Evolutionary conservation across 2,888 invertebrate species (phyloP).

Genomic region (Lordiphosa fenestrarum): DNA sequence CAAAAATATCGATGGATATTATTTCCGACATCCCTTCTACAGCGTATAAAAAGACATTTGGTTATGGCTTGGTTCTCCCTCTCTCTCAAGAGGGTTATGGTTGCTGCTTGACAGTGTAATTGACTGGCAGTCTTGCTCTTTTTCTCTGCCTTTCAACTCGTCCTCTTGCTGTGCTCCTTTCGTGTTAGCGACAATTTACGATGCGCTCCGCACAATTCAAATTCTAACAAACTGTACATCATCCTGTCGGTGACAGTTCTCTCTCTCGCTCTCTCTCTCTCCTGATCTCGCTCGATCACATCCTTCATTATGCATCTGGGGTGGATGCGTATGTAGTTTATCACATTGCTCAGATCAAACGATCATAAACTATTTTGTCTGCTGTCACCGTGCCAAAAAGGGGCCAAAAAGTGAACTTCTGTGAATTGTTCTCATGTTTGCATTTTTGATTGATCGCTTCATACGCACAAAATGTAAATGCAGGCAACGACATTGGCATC

Average conservation of each 20-base stretch:
- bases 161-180: too few relatives aligned
- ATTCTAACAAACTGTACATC: constrained; percentile 79
- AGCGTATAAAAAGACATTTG: too few relatives aligned
- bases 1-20: too few relatives aligned
- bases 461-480: constrained; percentile 71
- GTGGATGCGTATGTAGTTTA: constrained; percentile 47
- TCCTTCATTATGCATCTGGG: constrained; percentile 27
- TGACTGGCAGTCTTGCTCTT: too few relatives aligned
- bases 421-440: constrained; percentile 61
- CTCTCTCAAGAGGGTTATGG: too few relatives aligned
- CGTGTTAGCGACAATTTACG: constrained; percentile 67
- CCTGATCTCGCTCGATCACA: background rate
- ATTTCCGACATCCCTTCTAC: too few relatives aligned
- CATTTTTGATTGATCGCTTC: constrained; percentile 79
- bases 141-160: too few relatives aligned
- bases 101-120: too few relatives aligned
- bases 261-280: too few relatives aligned
- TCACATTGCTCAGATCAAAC: constrained; percentile 50
- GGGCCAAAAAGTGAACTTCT: constrained; percentile 37
- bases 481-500: constrained; percentile 47
- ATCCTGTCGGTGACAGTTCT: constrained; percentile 67
- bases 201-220: constrained; percentile 75
- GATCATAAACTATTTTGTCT: constrained; percentile 76
- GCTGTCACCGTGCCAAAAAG: constrained; percentile 41
- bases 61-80: too few relatives aligned